A percentile compares a stretch with the other conserved stretches of the same genome.
These are phyloP conservation scores for Myxocyprinus asiaticus DNA, from an alignment of 2,113 vertebrate species.

Conservation along the genomic window DNA sequence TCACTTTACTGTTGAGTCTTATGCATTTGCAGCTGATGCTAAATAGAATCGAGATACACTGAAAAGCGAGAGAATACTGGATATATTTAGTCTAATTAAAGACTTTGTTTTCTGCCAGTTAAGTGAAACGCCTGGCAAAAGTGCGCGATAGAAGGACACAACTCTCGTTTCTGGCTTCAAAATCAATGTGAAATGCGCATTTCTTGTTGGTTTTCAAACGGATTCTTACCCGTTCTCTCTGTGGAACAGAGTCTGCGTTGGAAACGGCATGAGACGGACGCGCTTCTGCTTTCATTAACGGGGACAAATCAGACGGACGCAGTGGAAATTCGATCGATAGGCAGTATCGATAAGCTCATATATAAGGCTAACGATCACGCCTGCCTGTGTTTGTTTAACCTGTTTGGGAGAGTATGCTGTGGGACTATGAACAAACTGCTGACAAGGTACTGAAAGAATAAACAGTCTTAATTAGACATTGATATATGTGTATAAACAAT, in stretches of 20 bases:
- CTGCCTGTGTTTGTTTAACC: constrained; percentile 64
- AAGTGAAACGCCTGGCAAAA: not conserved
- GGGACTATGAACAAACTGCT: constrained; percentile 50
- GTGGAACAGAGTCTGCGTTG: constrained; percentile 16
- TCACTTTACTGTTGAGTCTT: not conserved
- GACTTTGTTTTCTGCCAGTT: not conserved
- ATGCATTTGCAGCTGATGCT: not conserved
- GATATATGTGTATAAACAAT: not conserved
- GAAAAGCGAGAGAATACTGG: not conserved
- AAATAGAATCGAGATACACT: not conserved
- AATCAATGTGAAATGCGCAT: not conserved
- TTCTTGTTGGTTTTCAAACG: not conserved
- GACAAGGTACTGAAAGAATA: constrained; percentile 13
- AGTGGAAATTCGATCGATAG: constrained; percentile 77
- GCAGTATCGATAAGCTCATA: constrained; percentile 76
- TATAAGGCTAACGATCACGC: constrained; percentile 76
- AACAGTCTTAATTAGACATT: not conserved
- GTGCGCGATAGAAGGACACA: too few relatives aligned
- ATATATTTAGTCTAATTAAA: not conserved
- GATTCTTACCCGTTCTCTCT: constrained; percentile 4
- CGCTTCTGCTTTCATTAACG: constrained; percentile 72
- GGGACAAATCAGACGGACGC: constrained; percentile 75
- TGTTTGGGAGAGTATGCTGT: constrained; percentile 57
- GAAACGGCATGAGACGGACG: constrained; percentile 65
- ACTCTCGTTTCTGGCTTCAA: not conserved